Evolutionary conservation across 2,888 invertebrate species (phyloP).

Genomic region (Tetheella fluctuosa): DNA sequence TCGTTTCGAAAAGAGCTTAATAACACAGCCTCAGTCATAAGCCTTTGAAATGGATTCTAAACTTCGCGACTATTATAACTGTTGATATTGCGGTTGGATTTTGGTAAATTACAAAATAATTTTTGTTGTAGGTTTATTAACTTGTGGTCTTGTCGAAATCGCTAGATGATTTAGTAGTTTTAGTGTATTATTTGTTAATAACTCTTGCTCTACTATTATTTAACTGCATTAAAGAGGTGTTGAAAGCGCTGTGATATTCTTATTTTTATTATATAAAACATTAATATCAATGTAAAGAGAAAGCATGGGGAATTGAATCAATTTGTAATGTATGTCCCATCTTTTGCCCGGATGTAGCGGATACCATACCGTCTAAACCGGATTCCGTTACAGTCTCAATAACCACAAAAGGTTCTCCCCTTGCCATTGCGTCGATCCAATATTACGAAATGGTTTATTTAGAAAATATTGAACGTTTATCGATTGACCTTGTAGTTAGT

Average conservation of each 20-base stretch:
- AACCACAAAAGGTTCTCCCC: not conserved
- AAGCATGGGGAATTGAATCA: not conserved
- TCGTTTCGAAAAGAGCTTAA: constrained; percentile 54
- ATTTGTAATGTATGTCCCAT: not conserved
- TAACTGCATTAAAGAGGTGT: too few relatives aligned
- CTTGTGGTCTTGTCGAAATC: not conserved
- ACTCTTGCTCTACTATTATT: too few relatives aligned
- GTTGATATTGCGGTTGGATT: constrained; percentile 22
- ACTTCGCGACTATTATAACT: constrained; percentile 25
- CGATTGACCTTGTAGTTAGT: not conserved
- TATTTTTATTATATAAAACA: not conserved
- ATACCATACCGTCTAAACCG: not conserved
- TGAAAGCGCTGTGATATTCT: not conserved
- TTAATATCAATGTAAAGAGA: too few relatives aligned
- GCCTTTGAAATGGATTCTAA: constrained; percentile 40
- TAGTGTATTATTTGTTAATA: not conserved
- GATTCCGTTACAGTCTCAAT: not conserved
- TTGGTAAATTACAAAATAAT: constrained; percentile 9
- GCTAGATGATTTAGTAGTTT: not conserved
- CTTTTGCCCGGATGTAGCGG: not conserved
- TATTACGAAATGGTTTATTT: not conserved
- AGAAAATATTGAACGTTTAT: not conserved
- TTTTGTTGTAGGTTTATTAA: not conserved
- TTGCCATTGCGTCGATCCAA: not conserved
- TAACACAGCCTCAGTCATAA: constrained; percentile 46